A percentile compares a stretch with the other conserved stretches of the same genome.
phyloP scores from a whole-genome alignment of 2,888 invertebrate species.

The Chirona hameri region DNA sequence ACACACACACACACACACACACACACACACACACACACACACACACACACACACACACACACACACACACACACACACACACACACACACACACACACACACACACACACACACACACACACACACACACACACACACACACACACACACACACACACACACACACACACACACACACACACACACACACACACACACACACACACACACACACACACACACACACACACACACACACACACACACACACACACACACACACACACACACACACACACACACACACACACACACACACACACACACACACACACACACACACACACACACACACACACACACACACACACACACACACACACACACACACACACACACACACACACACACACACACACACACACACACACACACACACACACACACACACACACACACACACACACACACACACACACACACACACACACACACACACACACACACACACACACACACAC shows the following conservation, averaged over 20 bases:
- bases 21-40: too few species aligned
- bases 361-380: conserved; percentile 13
- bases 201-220: too few species aligned
- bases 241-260: neutral
- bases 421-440: too few species aligned
- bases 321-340: neutral
- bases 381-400: neutral
- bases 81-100: neutral
- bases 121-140: too few species aligned
- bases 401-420: too few species aligned
- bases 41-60: neutral
- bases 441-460: neutral
- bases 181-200: neutral
- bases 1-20: neutral
- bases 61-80: neutral
- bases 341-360: neutral
- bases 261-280: conserved; percentile 1
- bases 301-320: too few species aligned
- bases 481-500: neutral
- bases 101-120: neutral
- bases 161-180: neutral
- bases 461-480: neutral
- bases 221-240: neutral
- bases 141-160: too few species aligned
- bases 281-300: neutral